These are phyloP conservation scores for Leucania comma DNA, from an alignment of 2,888 invertebrate species.

Conservation along the genomic window DNA sequence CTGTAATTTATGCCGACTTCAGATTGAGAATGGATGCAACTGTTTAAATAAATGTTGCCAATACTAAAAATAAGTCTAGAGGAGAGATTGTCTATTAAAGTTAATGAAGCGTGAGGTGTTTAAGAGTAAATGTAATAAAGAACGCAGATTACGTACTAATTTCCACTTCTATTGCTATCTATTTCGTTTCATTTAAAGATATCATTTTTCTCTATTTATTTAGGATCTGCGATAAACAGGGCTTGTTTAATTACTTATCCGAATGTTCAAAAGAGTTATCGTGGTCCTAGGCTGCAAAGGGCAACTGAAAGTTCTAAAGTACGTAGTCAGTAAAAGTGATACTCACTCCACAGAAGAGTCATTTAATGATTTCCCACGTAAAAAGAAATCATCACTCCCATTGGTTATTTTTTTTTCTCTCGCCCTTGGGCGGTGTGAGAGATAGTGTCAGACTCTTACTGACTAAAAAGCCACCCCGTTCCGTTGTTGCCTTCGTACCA, in stretches of 20 bases:
- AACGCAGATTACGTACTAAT: neutral
- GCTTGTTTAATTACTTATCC: neutral
- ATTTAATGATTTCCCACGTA: too few relatives aligned
- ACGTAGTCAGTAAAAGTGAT: too few relatives aligned
- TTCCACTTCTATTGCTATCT: neutral
- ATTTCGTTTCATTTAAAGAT: constrained; percentile 23
- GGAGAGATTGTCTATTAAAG: constrained; percentile 32
- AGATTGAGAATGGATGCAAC: constrained; percentile 52
- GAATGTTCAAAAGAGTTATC: too few relatives aligned
- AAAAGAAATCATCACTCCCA: too few relatives aligned
- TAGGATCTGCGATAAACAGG: neutral
- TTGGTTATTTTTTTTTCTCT: too few relatives aligned
- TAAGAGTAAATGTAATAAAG: constrained; percentile 14
- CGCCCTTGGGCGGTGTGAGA: too few relatives aligned
- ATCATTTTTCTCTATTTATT: neutral
- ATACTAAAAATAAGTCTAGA: constrained; percentile 51
- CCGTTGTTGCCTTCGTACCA: too few relatives aligned
- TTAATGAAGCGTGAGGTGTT: constrained; percentile 37
- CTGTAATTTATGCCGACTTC: constrained; percentile 58
- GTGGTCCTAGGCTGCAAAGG: too few relatives aligned
- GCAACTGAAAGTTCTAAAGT: too few relatives aligned
- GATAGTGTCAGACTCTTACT: too few relatives aligned
- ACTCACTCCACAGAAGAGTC: too few relatives aligned
- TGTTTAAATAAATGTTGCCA: constrained; percentile 59
- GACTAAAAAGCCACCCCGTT: too few relatives aligned